Base-by-base conservation (phyloP, 2,113 vertebrate species). In the Monarcha castaneiventris region DNA sequence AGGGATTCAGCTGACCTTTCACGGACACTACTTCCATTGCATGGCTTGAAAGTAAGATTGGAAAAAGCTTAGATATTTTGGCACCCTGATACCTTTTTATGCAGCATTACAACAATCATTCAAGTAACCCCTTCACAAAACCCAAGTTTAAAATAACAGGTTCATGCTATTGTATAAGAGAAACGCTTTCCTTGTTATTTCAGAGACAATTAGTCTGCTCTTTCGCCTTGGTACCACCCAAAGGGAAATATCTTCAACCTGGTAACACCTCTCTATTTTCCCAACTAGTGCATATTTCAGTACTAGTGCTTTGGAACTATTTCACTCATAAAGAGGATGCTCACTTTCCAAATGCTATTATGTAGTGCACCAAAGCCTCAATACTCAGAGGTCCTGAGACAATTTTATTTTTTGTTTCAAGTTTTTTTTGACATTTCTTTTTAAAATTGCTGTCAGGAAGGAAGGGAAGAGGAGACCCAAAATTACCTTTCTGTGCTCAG, bases 1-100 rank as follows among this genome's bases (percentile, higher is more conserved):
- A 99, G 97, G 54, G 97, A 94, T 83, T 98, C 97, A 10, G 99
- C 99, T 27, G 97, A 97, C 87, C 99, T 98, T 81, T 98, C 97
- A 7, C 99, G 98, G 67, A 97, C 97, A 44, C 86, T 98, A 89
- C 95, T 98, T 85, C 98, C 98, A 95, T 97, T 98, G 91, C 99
- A 99, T 1, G 99, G 99, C 99, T 99, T 96, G 54, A 95, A 96
- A 97, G 97, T 35, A 44, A 97, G 39, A 96, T 82, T 73, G 59
- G 43, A 96, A 79, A 91, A 32, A 88, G n/a, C 13, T 88, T 55
- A 72, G 55, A 13, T 43, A 68, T 64, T 93, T 48, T 8, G 6
- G 25, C 37, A 89, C 3, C 10, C 32, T 22, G 43, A 23, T 75
- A 27, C 3, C 16, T 82, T 77, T 89, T 43, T 17, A 71, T 27